Evolutionary conservation across 2,113 vertebrate species (phyloP).

Genomic region (Dipodomys ordii): DNA sequence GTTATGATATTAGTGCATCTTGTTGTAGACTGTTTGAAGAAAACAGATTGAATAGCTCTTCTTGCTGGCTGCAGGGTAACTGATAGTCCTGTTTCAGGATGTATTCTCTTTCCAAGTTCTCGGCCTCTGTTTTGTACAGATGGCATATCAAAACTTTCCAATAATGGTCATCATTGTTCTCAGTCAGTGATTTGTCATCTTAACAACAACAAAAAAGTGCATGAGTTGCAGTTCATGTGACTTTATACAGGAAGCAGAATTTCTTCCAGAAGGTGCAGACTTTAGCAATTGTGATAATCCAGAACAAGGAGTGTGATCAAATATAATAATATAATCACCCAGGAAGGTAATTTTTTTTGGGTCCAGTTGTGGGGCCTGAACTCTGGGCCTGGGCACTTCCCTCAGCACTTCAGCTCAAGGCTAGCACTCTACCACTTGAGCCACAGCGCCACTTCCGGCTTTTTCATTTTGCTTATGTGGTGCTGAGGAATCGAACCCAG

Average conservation of each 20-base stretch:
- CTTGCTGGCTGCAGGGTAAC: neutral
- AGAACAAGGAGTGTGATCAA: neutral
- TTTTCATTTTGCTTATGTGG: no score
- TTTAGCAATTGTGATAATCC: neutral
- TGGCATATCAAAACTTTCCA: constrained; percentile 1
- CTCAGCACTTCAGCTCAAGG: no score
- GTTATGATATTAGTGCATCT: constrained; percentile 60
- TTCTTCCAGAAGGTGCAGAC: constrained; percentile 34
- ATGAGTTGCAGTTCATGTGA: constrained; percentile 25
- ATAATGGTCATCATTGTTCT: constrained; percentile 7
- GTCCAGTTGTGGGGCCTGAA: no score
- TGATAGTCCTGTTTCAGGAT: neutral
- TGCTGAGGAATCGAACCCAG: no score
- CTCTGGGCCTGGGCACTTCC: no score
- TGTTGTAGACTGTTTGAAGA: constrained; percentile 48
- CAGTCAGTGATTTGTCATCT: constrained; percentile 46
- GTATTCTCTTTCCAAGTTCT: constrained; percentile 45
- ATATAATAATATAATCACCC: no score
- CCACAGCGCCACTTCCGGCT: no score
- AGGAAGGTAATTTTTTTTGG: neutral
- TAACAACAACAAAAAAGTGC: neutral
- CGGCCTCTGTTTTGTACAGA: constrained; percentile 8
- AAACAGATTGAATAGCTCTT: constrained; percentile 8
- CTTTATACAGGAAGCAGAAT: constrained; percentile 40
- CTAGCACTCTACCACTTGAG: no score